Base-by-base conservation (phyloP, 2,888 invertebrate genomes). In the Byasa hedistus region DNA sequence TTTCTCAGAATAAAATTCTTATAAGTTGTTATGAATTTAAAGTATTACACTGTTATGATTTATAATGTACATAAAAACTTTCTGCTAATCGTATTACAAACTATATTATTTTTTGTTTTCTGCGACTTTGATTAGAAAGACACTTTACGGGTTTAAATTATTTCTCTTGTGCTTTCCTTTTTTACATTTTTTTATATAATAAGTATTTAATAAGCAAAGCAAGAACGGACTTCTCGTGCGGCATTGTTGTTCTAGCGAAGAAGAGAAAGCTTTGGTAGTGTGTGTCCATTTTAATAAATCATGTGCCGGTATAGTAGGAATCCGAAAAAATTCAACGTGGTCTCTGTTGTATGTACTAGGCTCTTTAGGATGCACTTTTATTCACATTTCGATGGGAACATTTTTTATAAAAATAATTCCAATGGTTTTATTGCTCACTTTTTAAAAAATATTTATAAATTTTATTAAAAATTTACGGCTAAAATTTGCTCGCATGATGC, bases 201-300 rank as follows among this genome's bases (percentile, higher is more conserved):
- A 44, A 1, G 15, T 44, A 57, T 62, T 57, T 73, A 75, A 79
- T 76, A 74, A 74, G 64, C 70, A 69, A 77, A 71, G 78, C 79
- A 19, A 81, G 80, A 82, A 83, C 79, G 73, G 81, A 82, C 82
- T 81, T 82, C 74, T 80, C 73, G 70, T 69, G 72, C 70, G 73
- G 78, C 79, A 84, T 81, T 81, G 78, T 76, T 71, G 76, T 76
- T 74, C 76, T 77, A 71, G 69, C 76, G 78, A 78, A 73, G 69
- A 73, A 70, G 79, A 78, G 85, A 86, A 84, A 86, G 82, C 74
- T 73, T 71, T 68, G 67, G 65, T 68, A 71, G n/a, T n/a, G n/a
- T n/a, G 69, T 71, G 68, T 72, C 76, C 77, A 83, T 80, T 81
- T 81, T 79, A 73, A 72, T 69, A 66, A 73, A 65, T 54, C 75